These are phyloP conservation scores for Leuciscus waleckii DNA, from an alignment of 2,797 vertebrate species.

Conservation along the genomic window DNA sequence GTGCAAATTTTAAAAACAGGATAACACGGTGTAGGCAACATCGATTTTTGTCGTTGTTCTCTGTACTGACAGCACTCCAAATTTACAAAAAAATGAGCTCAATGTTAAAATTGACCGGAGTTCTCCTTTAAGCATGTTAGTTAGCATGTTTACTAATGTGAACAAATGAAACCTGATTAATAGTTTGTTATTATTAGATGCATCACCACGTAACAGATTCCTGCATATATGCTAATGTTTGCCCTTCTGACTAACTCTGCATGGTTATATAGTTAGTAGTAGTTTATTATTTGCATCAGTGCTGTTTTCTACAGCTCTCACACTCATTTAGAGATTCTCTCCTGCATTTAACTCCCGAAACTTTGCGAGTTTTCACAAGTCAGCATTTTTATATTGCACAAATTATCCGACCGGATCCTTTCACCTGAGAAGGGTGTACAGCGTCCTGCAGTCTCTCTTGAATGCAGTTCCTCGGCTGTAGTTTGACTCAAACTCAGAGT, in stretches of 20 bases:
- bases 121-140: too few species aligned
- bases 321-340: not conserved
- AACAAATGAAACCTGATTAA: not conserved
- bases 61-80: too few species aligned
- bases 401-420: not conserved
- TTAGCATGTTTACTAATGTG: too few species aligned
- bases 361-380: not conserved
- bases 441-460: not conserved
- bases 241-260: not conserved
- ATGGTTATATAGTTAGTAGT: not conserved
- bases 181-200: not conserved
- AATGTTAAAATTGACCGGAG: too few species aligned
- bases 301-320: not conserved
- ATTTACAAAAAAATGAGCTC: too few species aligned
- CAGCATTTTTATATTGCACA: conserved; percentile 1
- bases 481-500: not conserved
- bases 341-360: not conserved
- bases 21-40: too few species aligned
- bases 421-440: not conserved
- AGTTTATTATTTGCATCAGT: not conserved
- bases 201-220: not conserved
- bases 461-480: not conserved
- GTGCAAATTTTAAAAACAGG: too few species aligned
- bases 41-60: too few species aligned
- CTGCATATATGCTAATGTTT: not conserved